These are phyloP conservation scores for Cygnus atratus DNA, from an alignment of 2,113 vertebrate species.

Conservation along the genomic window DNA sequence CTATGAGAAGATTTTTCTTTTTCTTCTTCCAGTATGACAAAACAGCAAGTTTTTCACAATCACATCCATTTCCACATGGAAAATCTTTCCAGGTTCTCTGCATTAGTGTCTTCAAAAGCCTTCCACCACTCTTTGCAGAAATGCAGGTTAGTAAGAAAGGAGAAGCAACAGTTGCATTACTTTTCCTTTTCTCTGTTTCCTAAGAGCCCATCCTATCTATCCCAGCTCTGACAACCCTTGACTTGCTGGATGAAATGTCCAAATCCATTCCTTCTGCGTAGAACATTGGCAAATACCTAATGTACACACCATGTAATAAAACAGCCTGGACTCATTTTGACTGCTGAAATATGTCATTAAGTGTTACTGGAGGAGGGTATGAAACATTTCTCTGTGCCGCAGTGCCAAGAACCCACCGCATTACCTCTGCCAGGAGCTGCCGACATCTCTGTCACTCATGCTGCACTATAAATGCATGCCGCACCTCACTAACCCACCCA, in stretches of 20 bases:
- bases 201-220: background rate
- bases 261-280: background rate
- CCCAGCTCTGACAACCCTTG: background rate
- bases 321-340: background rate
- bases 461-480: background rate
- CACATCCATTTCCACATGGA: background rate
- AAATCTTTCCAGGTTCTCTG: background rate
- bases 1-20: background rate
- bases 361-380: background rate
- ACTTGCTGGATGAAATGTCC: background rate
- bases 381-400: background rate
- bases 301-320: background rate
- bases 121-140: background rate
- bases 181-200: background rate
- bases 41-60: background rate
- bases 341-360: background rate
- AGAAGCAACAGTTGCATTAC: background rate
- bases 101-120: background rate
- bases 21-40: background rate
- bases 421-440: background rate
- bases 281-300: background rate
- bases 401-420: background rate
- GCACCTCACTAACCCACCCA: background rate
- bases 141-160: background rate
- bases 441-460: background rate